Conservation (phyloP, 2,797 vertebrate species). For the Sorex maritimensis region DNA sequence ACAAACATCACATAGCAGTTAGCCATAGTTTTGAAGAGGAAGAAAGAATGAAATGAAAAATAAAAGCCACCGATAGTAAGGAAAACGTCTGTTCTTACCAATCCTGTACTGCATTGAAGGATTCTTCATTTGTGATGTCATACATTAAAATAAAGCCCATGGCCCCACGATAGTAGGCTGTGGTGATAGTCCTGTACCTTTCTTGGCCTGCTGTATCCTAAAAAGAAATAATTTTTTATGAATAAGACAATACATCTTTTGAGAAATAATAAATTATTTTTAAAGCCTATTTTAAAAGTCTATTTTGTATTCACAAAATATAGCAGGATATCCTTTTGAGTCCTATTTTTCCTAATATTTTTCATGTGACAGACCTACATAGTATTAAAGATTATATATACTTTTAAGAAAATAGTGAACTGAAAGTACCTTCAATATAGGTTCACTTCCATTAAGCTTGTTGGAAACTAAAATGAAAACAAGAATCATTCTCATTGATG, state of each 20-base stretch:
- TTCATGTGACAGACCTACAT: background rate
- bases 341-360: constrained; percentile 11
- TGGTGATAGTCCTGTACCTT: constrained; percentile 98
- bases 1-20: background rate
- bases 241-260: background rate
- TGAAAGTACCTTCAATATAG: background rate
- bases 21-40: background rate
- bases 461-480: constrained; percentile 26
- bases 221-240: constrained; percentile 70
- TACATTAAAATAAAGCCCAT: constrained; percentile 99
- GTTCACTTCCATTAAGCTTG: background rate
- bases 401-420: background rate
- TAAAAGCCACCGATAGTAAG: background rate
- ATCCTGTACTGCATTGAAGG: constrained; percentile 98
- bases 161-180: constrained; percentile 98
- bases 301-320: background rate
- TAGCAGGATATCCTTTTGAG: background rate
- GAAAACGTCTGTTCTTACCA: constrained; percentile 93
- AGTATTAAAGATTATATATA: background rate
- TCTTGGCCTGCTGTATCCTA: constrained; percentile 99
- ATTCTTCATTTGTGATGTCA: constrained; percentile 99
- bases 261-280: constrained; percentile 42
- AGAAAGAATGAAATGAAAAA: background rate
- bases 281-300: background rate
- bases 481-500: background rate